A percentile compares a stretch with the other conserved stretches of the same genome.
These are phyloP conservation scores for Pterocles burchelli DNA, from an alignment of 2,113 vertebrate species.

Conservation along the genomic window DNA sequence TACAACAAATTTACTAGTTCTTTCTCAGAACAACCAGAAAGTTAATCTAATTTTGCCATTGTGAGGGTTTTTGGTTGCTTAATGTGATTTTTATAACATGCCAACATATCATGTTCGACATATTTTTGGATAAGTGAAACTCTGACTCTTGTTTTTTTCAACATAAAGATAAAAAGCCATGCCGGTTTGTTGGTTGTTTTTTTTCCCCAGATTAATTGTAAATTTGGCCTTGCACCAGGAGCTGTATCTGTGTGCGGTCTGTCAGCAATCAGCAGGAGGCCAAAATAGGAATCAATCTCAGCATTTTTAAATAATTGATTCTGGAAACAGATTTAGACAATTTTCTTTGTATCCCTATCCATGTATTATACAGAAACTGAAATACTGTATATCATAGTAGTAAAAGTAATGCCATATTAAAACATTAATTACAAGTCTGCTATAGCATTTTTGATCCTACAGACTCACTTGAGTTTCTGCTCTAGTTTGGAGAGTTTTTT, in stretches of 20 bases:
- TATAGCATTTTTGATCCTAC: background rate
- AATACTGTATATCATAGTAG: background rate
- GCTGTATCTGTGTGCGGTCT: background rate
- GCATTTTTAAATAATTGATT: background rate
- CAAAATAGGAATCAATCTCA: background rate
- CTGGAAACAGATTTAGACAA: background rate
- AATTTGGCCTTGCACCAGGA: slow-evolving; percentile 10
- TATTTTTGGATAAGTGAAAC: background rate
- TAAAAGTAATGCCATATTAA: background rate
- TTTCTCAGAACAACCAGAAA: background rate
- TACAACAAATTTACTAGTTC: background rate
- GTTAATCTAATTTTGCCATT: background rate
- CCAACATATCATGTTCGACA: rapidly evolving
- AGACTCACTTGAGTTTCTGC: background rate
- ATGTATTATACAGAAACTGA: background rate
- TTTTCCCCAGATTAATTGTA: background rate
- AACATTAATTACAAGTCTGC: background rate
- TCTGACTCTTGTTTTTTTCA: background rate
- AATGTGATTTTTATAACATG: background rate
- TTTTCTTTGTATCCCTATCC: background rate
- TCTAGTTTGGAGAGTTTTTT: background rate
- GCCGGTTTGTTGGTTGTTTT: background rate
- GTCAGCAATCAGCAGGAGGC: background rate
- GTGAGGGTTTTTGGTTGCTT: background rate
- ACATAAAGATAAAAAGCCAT: background rate